Conservation (phyloP, 2,888 invertebrate species). For the Zeuzera pyrina region DNA sequence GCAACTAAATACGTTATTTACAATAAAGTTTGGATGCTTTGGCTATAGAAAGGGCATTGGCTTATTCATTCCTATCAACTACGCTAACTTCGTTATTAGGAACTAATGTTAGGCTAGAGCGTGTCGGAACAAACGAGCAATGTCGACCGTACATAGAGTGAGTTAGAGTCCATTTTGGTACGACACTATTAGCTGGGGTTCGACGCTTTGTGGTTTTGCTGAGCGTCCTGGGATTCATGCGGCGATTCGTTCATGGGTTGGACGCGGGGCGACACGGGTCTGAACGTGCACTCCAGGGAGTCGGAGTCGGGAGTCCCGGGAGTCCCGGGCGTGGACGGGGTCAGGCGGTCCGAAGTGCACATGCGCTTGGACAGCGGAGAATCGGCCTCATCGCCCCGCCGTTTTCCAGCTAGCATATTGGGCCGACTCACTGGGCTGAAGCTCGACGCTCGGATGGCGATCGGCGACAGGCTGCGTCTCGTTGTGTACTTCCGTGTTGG, state of each 20-base stretch:
- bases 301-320: slow-evolving; percentile 63
- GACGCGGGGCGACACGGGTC: slow-evolving; percentile 59
- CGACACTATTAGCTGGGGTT: slow-evolving; percentile 56
- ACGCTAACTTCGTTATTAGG: slow-evolving; percentile 31
- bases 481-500: slow-evolving; percentile 89
- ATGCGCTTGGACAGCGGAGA: slow-evolving; percentile 53
- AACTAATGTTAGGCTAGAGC: no score
- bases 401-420: slow-evolving; percentile 69
- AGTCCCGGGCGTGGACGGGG: slow-evolving; percentile 56
- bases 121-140: no score
- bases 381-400: slow-evolving; percentile 76
- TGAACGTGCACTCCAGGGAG: slow-evolving; percentile 61
- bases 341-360: slow-evolving; percentile 45
- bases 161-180: no score
- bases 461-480: slow-evolving; percentile 90
- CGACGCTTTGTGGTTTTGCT: slow-evolving; percentile 44
- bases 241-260: slow-evolving; percentile 47
- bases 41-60: slow-evolving; percentile 60
- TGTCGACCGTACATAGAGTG: no score
- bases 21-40: slow-evolving; percentile 68
- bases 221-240: slow-evolving; percentile 27
- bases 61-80: slow-evolving; percentile 20
- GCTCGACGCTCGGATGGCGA: slow-evolving; percentile 84
- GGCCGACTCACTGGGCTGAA: slow-evolving; percentile 77
- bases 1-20: slow-evolving; percentile 44